Evolutionary conservation across 2,888 invertebrate genomes (phyloP), one percentile per base, ranked within the genome.

Genomic region (Morpho deidamia): DNA sequence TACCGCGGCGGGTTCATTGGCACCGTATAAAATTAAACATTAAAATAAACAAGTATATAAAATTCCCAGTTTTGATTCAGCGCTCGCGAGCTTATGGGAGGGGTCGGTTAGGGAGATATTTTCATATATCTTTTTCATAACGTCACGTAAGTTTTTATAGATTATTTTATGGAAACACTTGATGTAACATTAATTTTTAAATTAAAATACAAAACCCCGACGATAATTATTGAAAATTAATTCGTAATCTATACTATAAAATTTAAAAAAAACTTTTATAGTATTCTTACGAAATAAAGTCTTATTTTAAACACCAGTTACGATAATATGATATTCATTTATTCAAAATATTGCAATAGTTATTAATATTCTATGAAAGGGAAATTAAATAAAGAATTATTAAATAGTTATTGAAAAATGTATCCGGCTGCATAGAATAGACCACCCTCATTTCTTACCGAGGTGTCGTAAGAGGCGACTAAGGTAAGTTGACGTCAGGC

Each of bases 1-100:
- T 58, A 57, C 60, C 54, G 54, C 47, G 64, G 46, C 55, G 58
- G 69, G 87, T 79, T 85, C 88, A 78, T 84, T 84, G 88, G 67
- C 86, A 72, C 71, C 69, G 79, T 78, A 76, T 85, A 85, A 83
- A 87, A 83, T 87, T 86, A 87, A 83, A 84, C 87, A 76, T 81
- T 82, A 80, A 83, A 81, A 85, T 78, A 86, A 84, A 87, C 86
- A 85, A 63, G 69, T 73, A 73, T 82, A 81, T 84, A 81, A 83
- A 83, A 82, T 81, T 78, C 77, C 74, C 63, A 67, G 71, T 74
- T 83, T 78, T 84, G 79, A 85, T 84, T 78, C 80, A 76, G 70
- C 76, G 69, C 66, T 65, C 62, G 60, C 62, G 60, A 52, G 44
- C 14, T 33, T 48, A 41, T 51, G 47, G 34, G 49, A 71, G 77